Evolutionary conservation across 2,797 vertebrate genomes (phyloP), one percentile per base, ranked within the genome.

Genomic region (Pelobates cultripes): DNA sequence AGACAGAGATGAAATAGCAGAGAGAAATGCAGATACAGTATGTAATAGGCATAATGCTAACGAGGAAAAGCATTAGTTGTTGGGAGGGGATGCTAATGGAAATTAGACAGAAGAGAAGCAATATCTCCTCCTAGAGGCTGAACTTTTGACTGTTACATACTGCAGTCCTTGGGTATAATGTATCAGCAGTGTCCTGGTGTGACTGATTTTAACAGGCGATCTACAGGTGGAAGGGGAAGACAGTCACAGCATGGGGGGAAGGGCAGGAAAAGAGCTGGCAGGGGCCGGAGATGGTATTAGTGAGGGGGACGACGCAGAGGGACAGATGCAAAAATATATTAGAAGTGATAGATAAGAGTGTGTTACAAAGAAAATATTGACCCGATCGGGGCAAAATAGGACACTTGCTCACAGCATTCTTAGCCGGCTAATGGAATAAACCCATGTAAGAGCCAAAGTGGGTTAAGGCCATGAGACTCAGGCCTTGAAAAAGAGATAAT

Each of bases 151-250:
- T 7, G 61, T 74, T 60, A 60, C 42, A 60, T 43, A 7, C 12
- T 55, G 17, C 17, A 42, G 47, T 42, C 70, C 45, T 17, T 60
- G 72, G 72, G 72, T 74, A 61, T 61, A 74, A 60, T 4, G 41
- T 74, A 10, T 61, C 72, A 74, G 55, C 10, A 12, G 55, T 43
- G 72, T 60, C 72, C 53, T 74, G 72, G 61, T n/a, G 15, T 74
- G 53, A 61, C 53, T 61, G 72, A 61, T 40, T 43, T 0, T 43
- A 13, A 74, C 41, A 60, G 51, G 55, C 41, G 7, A 3, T 0
- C 12, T 13, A 43, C 53, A n/a, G 14, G 41, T 6, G 40, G 40
- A 43, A 43, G 72, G 42, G 72, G 7, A 44, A 42, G 53, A 40
- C 15, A 45, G 47, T 55, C 10, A 71, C 2, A 28, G 70, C 4